Conservation (phyloP, 1,140 invertebrate genomes). For the Aphidius ervi region DNA sequence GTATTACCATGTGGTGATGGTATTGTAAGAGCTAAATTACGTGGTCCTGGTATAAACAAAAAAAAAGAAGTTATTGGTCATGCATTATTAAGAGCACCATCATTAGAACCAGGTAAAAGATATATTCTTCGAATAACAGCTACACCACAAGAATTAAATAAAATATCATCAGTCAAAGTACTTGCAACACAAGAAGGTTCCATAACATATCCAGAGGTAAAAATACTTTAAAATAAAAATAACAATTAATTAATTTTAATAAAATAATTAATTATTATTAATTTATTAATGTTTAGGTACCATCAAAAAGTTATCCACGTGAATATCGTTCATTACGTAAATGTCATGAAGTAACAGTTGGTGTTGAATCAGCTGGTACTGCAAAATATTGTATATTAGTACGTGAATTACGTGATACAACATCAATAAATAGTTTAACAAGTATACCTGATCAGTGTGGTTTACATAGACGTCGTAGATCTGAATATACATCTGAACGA, state of each 20-base stretch:
- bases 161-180: conserved; percentile 42
- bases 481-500: conserved; percentile 37
- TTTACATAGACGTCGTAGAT: conserved; percentile 38
- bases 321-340: conserved; percentile 40
- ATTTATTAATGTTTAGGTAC: conserved; percentile 30
- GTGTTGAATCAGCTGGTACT: conserved; percentile 39
- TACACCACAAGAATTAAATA: conserved; percentile 38
- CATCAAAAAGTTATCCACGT: conserved; percentile 36
- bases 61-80: conserved; percentile 45
- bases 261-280: conserved; percentile 4
- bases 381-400: conserved; percentile 44
- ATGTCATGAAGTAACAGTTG: conserved; percentile 43
- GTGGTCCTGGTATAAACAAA: conserved; percentile 36
- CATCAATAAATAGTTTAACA: conserved; percentile 27
- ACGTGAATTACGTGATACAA: conserved; percentile 33
- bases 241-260: conserved; percentile 4
- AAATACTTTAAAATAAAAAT: conserved; percentile 15
- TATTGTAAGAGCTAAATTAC: conserved; percentile 41
- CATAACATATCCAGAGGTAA: conserved; percentile 42
- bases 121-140: conserved; percentile 46
- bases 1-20: conserved; percentile 45
- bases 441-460: conserved; percentile 41
- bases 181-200: conserved; percentile 44
- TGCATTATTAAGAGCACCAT: conserved; percentile 40
- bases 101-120: conserved; percentile 40